These are phyloP conservation scores for Rynchops niger DNA, from an alignment of 2,113 vertebrate species.

Conservation along the genomic window DNA sequence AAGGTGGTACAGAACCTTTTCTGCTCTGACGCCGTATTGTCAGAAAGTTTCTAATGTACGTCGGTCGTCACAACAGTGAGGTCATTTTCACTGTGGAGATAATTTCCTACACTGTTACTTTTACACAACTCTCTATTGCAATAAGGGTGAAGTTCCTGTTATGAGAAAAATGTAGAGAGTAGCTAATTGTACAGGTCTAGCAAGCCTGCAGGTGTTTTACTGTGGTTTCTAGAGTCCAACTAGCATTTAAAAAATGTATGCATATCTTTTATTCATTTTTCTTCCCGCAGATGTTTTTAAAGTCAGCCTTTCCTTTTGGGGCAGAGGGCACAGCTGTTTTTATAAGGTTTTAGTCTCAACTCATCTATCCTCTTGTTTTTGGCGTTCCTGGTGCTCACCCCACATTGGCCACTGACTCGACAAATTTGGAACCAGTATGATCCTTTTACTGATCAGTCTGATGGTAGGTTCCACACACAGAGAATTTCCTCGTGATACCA, in stretches of 20 bases:
- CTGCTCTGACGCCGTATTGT: neutral
- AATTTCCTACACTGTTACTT: neutral
- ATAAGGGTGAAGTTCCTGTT: neutral
- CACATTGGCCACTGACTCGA: neutral
- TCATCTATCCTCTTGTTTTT: neutral
- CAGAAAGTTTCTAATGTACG: neutral
- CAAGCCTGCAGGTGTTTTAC: neutral
- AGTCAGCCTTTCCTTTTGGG: neutral
- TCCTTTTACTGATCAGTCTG: neutral
- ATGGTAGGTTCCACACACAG: rapidly evolving
- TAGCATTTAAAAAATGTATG: neutral
- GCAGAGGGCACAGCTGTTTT: neutral
- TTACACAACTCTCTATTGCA: neutral
- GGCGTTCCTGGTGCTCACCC: neutral
- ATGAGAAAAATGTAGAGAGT: neutral
- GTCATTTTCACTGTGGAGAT: neutral
- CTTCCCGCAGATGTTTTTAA: neutral
- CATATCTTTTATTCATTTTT: neutral
- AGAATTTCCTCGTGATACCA: neutral
- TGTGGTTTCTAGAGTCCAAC: neutral
- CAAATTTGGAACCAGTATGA: neutral
- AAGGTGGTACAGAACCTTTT: neutral
- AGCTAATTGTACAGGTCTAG: neutral
- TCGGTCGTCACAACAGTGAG: neutral
- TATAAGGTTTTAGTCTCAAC: neutral